phyloP scores from a whole-genome alignment of 2,113 vertebrate genomes.

The Falco punctatus region DNA sequence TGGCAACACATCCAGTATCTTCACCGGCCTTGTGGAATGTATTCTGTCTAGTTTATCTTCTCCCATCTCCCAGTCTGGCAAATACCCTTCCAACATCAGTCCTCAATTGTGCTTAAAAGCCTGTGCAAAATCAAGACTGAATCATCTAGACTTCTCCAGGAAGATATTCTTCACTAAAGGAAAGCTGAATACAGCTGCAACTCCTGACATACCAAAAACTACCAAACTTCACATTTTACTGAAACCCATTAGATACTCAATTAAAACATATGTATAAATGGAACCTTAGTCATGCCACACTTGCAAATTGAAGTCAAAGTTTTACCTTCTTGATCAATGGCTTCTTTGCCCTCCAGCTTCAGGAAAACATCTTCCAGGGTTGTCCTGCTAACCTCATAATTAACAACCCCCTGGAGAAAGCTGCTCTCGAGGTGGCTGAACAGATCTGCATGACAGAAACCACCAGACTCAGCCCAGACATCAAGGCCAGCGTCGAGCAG shows the following conservation, averaged over 20 bases:
- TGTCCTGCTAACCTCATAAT: constrained; percentile 89
- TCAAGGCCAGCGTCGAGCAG: neutral
- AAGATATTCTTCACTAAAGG: neutral
- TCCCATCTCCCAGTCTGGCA: neutral
- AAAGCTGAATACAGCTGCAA: neutral
- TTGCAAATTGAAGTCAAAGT: neutral
- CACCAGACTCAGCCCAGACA: neutral
- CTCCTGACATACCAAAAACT: neutral
- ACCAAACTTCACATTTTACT: neutral
- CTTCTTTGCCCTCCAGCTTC: constrained; percentile 85
- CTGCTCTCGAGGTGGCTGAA: constrained; percentile 84
- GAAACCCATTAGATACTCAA: neutral
- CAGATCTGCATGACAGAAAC: constrained; percentile 70
- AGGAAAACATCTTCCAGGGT: constrained; percentile 93
- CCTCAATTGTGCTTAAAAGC: neutral
- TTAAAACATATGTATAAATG: rapidly evolving
- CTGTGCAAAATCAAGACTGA: neutral
- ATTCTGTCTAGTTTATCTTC: neutral
- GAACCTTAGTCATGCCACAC: rapidly evolving
- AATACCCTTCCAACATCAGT: neutral
- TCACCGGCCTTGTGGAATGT: neutral
- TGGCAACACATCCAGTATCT: neutral
- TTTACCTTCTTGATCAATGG: constrained; percentile 82
- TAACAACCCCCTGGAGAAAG: constrained; percentile 77
- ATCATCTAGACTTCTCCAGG: neutral